Conservation (phyloP, 2,113 vertebrate genomes). For the Hyperoodon ampullatus region DNA sequence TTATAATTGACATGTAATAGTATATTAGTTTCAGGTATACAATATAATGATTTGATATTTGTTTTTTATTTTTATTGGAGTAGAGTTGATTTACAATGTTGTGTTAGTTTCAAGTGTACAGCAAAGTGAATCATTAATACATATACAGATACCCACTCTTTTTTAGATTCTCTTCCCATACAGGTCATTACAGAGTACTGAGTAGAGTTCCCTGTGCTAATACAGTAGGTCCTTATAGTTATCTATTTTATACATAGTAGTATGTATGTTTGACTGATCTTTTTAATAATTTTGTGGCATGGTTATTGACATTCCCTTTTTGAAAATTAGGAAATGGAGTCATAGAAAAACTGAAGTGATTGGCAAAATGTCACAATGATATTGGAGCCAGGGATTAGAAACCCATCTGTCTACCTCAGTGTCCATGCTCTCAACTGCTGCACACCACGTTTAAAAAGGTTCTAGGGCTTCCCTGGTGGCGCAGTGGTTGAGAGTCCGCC, state of each 20-base stretch:
- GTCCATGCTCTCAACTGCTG: background rate
- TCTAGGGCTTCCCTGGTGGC: too few relatives aligned
- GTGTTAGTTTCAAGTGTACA: too few relatives aligned
- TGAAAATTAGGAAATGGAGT: background rate
- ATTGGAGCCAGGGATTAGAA: background rate
- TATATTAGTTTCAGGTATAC: background rate
- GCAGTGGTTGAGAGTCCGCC: too few relatives aligned
- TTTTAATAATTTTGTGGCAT: background rate
- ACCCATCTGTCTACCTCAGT: background rate
- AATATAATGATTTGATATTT: background rate
- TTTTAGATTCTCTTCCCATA: too few relatives aligned
- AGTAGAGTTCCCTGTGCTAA: background rate
- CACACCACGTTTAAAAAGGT: background rate
- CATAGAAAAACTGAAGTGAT: background rate
- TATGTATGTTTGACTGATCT: background rate
- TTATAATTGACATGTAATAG: background rate
- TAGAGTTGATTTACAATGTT: too few relatives aligned
- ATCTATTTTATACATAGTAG: background rate
- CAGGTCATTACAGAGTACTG: background rate
- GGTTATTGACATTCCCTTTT: background rate
- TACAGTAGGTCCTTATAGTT: background rate
- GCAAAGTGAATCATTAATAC: too few relatives aligned
- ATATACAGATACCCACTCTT: too few relatives aligned
- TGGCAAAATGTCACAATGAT: background rate
- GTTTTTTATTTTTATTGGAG: background rate